Evolutionary conservation across 2,113 vertebrate species (phyloP), one percentile per base, ranked within the genome.

Genomic region (Telmatochromis sp.): DNA sequence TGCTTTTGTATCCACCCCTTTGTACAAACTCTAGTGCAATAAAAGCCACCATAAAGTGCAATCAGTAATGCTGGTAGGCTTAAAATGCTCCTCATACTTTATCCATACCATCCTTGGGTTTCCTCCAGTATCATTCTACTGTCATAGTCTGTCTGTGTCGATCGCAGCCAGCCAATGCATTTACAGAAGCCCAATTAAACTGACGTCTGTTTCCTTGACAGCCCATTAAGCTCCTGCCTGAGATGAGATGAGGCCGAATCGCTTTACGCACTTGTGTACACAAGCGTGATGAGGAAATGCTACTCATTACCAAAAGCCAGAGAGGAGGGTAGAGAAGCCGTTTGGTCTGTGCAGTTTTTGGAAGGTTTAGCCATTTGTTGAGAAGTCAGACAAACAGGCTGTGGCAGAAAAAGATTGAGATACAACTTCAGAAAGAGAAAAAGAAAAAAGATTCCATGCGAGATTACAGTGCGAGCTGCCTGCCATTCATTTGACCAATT

Each of bases 401-500:
- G 45, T 26, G 42, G 60, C 54, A 45, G 47, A 42, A 31, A 31
- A 28, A 84, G 15, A 84, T 6, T 11, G 26, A 81, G 55, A 82
- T 23, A 57, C 51, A 57, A 81, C 78, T 13, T 49, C 26, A 82
- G 85, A 83, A 83, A 26, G 45, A 40, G 26, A 4, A 81, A 14
- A 78, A 26, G 47, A 12, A 9, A 60, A 14, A 9, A 28, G 35
- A 75, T 26, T 84, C 45, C 35, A 58, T 28, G 42, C 2, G 7
- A 88, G 28, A 70, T 37, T 31, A 79, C 78, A 84, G 47, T 79
- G 80, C 2, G 37, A 89, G 79, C 78, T 35, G 51, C 54, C 73
- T 21, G 85, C 57, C 80, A 80, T 90, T 91, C 91, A 95, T 95
- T 91, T 90, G 93, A 81, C 93, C 94, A 93, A 95, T 96, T 95